Evolutionary conservation across 2,797 vertebrate genomes (phyloP).

Genomic region (Siniperca undulata): DNA sequence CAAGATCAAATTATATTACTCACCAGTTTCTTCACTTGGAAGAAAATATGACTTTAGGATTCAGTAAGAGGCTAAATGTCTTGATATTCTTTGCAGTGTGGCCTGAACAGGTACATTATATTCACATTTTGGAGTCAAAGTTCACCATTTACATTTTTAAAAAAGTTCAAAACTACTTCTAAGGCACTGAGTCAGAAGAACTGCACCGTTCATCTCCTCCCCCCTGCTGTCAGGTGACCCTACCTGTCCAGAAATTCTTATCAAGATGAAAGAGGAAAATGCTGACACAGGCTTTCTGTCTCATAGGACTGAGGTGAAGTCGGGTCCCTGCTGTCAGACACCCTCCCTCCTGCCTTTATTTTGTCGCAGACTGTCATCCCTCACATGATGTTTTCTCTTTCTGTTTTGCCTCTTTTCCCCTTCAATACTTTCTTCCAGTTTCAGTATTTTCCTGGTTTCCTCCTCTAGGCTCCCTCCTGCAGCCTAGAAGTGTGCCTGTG

Average conservation of each 20-base stretch:
- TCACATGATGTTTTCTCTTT: not conserved
- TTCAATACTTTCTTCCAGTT: not conserved
- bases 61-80: not conserved
- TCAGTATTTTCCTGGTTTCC: not conserved
- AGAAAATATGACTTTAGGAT: not conserved
- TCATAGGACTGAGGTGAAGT: slow-evolving; percentile 20
- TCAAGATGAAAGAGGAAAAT: slow-evolving; percentile 17
- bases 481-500: slow-evolving; percentile 1
- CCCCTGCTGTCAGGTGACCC: slow-evolving; percentile 32
- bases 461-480: not conserved
- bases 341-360: slow-evolving; percentile 9
- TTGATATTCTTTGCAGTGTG: no score
- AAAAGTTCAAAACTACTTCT: not conserved
- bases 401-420: not conserved
- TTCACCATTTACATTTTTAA: not conserved
- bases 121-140: not conserved
- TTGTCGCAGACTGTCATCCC: slow-evolving; percentile 7
- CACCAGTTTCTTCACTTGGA: no score
- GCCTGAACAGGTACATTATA: not conserved
- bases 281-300: slow-evolving; percentile 44
- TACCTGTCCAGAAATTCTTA: slow-evolving; percentile 15
- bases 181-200: not conserved
- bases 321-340: slow-evolving; percentile 3
- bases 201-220: not conserved
- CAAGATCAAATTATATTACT: no score